phyloP scores from a whole-genome alignment of 1,140 invertebrate genomes.

The Rhagoletis pomonella region DNA sequence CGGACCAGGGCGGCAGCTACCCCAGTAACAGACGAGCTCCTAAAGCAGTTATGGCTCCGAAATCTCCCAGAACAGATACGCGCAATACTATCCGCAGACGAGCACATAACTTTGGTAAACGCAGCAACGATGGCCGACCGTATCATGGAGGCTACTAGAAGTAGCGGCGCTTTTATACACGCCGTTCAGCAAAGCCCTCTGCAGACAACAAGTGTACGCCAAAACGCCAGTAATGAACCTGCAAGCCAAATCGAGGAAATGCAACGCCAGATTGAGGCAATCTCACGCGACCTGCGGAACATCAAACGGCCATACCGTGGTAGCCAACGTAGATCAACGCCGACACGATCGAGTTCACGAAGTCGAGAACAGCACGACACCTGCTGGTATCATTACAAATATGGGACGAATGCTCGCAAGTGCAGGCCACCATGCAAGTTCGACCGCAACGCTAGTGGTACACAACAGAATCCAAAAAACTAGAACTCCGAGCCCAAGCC shows the following conservation, averaged over 20 bases:
- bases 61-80: no score
- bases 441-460: background rate
- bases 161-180: background rate
- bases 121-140: background rate
- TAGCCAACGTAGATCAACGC: background rate
- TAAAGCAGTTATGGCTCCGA: no score
- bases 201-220: background rate
- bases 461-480: background rate
- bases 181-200: background rate
- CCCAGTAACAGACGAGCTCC: background rate
- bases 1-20: background rate
- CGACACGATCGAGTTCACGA: background rate
- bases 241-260: background rate
- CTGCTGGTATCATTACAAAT: constrained; percentile 34
- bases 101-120: no score
- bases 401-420: background rate
- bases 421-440: constrained; percentile 9
- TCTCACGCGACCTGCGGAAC: background rate
- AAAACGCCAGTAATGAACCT: background rate
- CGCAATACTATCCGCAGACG: no score
- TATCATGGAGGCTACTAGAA: background rate
- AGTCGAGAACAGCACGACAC: background rate
- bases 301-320: background rate
- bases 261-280: background rate
- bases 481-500: background rate